A percentile compares a stretch with the other conserved stretches of the same genome.
Evolutionary conservation across 2,888 invertebrate genomes (phyloP).

Genomic region (Helleia helle): DNA sequence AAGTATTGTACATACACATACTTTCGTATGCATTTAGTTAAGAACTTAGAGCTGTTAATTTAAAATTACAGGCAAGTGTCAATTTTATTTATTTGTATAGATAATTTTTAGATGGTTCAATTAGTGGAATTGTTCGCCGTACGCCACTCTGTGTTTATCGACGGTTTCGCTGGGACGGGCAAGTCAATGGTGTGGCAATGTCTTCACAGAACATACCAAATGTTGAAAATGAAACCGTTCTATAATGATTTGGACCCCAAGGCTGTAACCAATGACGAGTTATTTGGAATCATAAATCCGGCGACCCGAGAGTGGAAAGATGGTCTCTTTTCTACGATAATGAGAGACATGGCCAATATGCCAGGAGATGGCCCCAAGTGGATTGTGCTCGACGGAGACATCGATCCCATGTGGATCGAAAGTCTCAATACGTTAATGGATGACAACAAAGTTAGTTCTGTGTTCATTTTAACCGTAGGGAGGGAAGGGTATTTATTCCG

Average conservation of each 20-base stretch:
- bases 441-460: constrained; percentile 87
- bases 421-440: constrained; percentile 97
- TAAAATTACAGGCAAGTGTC: too few species aligned
- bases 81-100: too few species aligned
- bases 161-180: constrained; percentile 91
- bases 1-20: too few species aligned
- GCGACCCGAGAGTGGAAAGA: constrained; percentile 94
- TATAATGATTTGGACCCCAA: constrained; percentile 96
- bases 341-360: constrained; percentile 95
- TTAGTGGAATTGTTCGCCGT: constrained; percentile 94
- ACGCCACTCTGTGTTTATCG: constrained; percentile 93
- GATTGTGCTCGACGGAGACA: constrained; percentile 96
- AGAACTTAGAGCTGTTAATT: too few species aligned
- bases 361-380: constrained; percentile 90
- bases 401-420: constrained; percentile 99
- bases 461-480: too few species aligned
- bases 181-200: constrained; percentile 96
- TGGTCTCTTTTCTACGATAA: constrained; percentile 93
- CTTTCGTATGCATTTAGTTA: too few species aligned
- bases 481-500: too few species aligned
- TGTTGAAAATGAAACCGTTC: constrained; percentile 86
- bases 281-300: constrained; percentile 95
- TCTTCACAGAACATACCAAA: constrained; percentile 84
- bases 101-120: constrained; percentile 88
- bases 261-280: constrained; percentile 95